Evolutionary conservation across 2,888 invertebrate genomes (phyloP), one percentile per base, ranked within the genome.

Genomic region (Protophormia terraenovae): DNA sequence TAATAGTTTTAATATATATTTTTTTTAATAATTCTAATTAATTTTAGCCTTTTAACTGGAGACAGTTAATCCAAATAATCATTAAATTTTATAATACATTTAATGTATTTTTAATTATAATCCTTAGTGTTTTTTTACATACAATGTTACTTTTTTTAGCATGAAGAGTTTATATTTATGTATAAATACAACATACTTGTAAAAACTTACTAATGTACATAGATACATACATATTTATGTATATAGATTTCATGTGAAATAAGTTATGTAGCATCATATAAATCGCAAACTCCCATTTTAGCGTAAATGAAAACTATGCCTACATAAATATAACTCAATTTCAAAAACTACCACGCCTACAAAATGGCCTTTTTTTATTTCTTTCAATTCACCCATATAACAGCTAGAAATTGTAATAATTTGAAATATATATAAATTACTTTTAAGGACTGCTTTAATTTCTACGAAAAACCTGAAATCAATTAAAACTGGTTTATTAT

Each of bases 301-400:
- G 45, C 24, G 58, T 73, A 75, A 81, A 81, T 27, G 47, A 60
- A 67, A 75, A 69, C 55, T 24, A 60, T 66, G 47, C n/a, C 55
- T 64, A 77, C 64, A 76, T 82, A 82, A 71, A 82, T 55, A 76
- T 71, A 76, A 75, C 76, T 77, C 64, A 76, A 82, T 76, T 82
- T 71, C 62, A 76, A 76, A n/a, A 82, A 82, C n/a, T 7, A 66
- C 76, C 69, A 76, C 82, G 75, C 81, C 76, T 47, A 71, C 55
- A 82, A 76, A 55, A 53, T 64, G 58, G 60, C 50, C 6, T 32
- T 29, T 29, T 58, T 10, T 60, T 32, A n/a, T 4, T 29, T 4
- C 47, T 35, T n/a, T 66, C 58, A 35, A 72, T 8, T 10, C 16
- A 14, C 12, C 16, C 16, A 32, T n/a, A n/a, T n/a, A n/a, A n/a